Percentiles rank a stretch among this genome's conserved stretches.
phyloP scores from a whole-genome alignment of 2,113 vertebrate species.

The Scomber japonicus region DNA sequence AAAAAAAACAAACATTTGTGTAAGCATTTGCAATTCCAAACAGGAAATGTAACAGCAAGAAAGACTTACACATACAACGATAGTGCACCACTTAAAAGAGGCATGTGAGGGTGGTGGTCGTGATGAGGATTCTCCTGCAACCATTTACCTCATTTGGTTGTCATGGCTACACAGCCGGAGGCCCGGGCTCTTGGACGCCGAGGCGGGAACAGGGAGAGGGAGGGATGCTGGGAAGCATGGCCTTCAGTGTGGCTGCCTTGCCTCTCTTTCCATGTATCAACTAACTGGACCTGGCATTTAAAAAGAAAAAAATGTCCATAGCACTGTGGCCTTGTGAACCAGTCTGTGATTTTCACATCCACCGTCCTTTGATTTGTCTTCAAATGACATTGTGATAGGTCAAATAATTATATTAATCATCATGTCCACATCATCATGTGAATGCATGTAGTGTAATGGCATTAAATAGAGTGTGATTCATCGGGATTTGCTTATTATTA shows the following conservation, averaged over 20 bases:
- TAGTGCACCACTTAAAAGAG: conserved; percentile 47
- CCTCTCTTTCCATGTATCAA: conserved; percentile 52
- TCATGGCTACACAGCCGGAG: conserved; percentile 86
- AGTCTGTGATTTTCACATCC: conserved; percentile 43
- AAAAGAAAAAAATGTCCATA: conserved; percentile 13
- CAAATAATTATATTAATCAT: neutral
- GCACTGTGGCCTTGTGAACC: conserved; percentile 16
- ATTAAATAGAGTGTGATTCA: neutral
- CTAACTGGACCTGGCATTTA: conserved; percentile 75
- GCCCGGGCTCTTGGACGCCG: conserved; percentile 78
- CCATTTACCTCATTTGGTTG: conserved; percentile 85
- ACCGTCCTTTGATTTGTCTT: neutral
- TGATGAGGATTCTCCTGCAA: conserved; percentile 83
- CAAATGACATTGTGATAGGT: neutral
- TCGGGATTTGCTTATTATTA: neutral
- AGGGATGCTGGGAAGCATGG: conserved; percentile 70
- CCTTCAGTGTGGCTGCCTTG: conserved; percentile 59
- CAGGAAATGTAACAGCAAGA: conserved; percentile 12
- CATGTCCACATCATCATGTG: neutral
- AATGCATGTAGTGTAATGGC: neutral
- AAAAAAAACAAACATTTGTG: conserved; percentile 10
- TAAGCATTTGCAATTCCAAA: conserved; percentile 36
- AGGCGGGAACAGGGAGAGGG: conserved; percentile 72
- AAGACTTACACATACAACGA: conserved; percentile 32
- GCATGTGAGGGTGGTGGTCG: conserved; percentile 67